Conservation (phyloP, 2,888 invertebrate species). For the Acrobasis repandana region DNA sequence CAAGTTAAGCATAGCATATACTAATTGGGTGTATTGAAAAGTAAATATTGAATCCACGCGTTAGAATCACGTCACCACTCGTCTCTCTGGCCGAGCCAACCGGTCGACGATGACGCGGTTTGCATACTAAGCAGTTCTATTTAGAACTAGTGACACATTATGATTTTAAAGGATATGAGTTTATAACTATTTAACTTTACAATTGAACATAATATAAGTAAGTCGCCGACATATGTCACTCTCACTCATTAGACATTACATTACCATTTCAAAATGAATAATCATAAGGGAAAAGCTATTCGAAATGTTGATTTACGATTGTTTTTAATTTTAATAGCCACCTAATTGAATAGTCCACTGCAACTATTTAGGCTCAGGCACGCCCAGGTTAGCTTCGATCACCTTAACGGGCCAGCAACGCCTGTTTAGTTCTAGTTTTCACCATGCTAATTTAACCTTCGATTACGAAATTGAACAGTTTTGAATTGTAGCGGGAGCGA, state of each 20-base stretch:
- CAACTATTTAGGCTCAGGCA: no score
- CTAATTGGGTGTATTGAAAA: slow-evolving; percentile 7
- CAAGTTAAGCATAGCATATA: neutral
- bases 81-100: slow-evolving; percentile 1
- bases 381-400: no score
- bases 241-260: no score
- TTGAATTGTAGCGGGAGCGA: no score
- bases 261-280: neutral
- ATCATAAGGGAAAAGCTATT: neutral
- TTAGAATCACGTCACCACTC: slow-evolving; percentile 16
- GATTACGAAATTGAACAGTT: no score
- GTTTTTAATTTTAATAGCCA: no score
- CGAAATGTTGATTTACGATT: neutral
- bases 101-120: slow-evolving; percentile 7
- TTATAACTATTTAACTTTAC: neutral
- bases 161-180: neutral
- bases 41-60: slow-evolving; percentile 12
- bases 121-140: slow-evolving; percentile 6
- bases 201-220: no score
- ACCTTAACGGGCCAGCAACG: no score
- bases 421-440: no score
- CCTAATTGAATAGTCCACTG: no score
- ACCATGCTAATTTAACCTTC: no score
- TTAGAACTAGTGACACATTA: neutral
- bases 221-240: no score